phyloP scores from a whole-genome alignment of 2,888 invertebrate genomes.

The Oligia latruncula region DNA sequence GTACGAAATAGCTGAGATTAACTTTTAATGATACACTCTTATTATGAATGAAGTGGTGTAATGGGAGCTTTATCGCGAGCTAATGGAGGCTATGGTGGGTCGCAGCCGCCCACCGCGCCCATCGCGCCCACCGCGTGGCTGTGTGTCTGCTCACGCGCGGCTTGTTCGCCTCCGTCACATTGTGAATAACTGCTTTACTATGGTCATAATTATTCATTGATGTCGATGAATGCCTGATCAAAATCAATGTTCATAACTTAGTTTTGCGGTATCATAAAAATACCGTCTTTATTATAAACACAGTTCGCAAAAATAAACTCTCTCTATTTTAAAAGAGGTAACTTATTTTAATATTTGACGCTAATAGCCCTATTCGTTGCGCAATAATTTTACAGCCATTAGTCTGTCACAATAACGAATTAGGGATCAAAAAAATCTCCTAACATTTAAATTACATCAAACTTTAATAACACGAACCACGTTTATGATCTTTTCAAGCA shows the following conservation, averaged over 20 bases:
- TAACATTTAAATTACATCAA: constrained; percentile 46
- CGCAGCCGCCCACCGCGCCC: constrained; percentile 69
- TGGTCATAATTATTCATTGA: constrained; percentile 37
- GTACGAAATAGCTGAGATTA: constrained; percentile 80
- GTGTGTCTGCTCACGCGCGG: constrained; percentile 37
- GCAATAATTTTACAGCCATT: constrained; percentile 38
- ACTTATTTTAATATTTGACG: constrained; percentile 31
- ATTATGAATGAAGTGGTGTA: constrained; percentile 82
- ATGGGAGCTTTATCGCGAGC: constrained; percentile 80
- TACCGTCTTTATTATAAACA: constrained; percentile 24
- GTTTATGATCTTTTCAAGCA: constrained; percentile 44
- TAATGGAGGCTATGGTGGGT: constrained; percentile 77
- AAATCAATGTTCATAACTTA: constrained; percentile 11
- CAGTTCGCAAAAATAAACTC: constrained; percentile 13
- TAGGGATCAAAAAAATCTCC: constrained; percentile 40
- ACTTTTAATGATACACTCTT: constrained; percentile 80
- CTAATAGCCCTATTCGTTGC: constrained; percentile 32
- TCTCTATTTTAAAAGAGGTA: constrained; percentile 9
- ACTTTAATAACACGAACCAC: constrained; percentile 38
- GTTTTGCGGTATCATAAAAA: constrained; percentile 21
- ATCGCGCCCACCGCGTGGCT: constrained; percentile 28
- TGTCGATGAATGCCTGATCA: constrained; percentile 15
- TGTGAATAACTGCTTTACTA: constrained; percentile 33
- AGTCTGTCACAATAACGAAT: constrained; percentile 53
- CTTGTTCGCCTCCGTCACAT: constrained; percentile 45